Percentiles rank a stretch among this genome's conserved stretches.
Evolutionary conservation across 2,888 invertebrate species (phyloP).

Genomic region (Spilosoma lubricipeda): DNA sequence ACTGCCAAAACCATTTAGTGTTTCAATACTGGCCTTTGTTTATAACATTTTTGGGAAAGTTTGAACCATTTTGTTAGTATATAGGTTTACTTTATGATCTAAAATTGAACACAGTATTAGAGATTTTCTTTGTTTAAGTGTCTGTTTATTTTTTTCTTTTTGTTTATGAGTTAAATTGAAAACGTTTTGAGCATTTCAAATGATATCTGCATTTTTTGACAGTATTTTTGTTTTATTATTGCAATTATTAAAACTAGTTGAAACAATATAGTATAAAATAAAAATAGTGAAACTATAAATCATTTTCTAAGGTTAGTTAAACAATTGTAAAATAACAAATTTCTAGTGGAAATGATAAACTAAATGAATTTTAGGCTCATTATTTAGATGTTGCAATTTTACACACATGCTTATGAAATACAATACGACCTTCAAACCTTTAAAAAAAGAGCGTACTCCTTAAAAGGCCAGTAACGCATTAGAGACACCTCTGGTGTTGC

Average conservation of each 20-base stretch:
- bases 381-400: not conserved
- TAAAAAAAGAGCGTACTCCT: no score
- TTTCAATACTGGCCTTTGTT: slow-evolving; percentile 48
- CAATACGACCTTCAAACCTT: no score
- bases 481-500: no score
- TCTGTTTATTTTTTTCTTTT: not conserved
- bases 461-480: no score
- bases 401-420: not conserved
- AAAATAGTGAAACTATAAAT: no score
- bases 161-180: not conserved
- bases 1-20: slow-evolving; percentile 46
- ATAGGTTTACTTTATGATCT: slow-evolving; percentile 25
- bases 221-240: not conserved
- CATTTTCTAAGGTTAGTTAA: no score
- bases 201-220: not conserved
- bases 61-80: slow-evolving; percentile 26
- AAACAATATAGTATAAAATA: no score
- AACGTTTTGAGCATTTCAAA: not conserved
- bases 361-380: not conserved
- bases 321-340: not conserved
- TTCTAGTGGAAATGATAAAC: not conserved
- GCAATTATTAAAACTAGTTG: not conserved
- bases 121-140: not conserved
- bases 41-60: slow-evolving; percentile 32
- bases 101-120: slow-evolving; percentile 3